phyloP scores from a whole-genome alignment of 2,888 invertebrate species.

The Pycnomerus fuliginosus region DNA sequence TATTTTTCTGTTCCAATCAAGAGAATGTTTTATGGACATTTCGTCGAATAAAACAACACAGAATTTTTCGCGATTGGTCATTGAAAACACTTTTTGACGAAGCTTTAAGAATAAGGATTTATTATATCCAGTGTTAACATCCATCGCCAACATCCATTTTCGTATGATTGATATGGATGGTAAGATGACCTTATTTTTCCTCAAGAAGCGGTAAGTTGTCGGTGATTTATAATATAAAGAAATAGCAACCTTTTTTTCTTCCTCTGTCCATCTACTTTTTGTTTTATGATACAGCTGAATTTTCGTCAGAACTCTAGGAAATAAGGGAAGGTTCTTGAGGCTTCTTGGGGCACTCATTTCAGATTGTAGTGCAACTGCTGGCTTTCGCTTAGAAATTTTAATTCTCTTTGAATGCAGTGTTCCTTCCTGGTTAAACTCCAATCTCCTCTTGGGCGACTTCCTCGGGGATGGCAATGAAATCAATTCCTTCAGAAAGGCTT shows the following conservation, averaged over 20 bases:
- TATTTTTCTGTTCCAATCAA: constrained; percentile 13
- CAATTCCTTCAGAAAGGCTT: no score
- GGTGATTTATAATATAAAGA: constrained; percentile 39
- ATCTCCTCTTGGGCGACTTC: no score
- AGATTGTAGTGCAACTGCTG: no score
- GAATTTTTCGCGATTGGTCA: constrained; percentile 25
- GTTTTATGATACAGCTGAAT: constrained; percentile 28
- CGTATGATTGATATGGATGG: constrained; percentile 21
- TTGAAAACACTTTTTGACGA: constrained; percentile 16
- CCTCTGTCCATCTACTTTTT: constrained; percentile 26
- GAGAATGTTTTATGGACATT: constrained; percentile 25
- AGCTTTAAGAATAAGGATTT: constrained; percentile 1
- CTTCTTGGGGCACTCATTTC: no score
- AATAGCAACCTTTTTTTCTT: constrained; percentile 35
- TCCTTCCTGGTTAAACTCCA: no score
- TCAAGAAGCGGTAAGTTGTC: constrained; percentile 30
- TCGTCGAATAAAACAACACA: constrained; percentile 30
- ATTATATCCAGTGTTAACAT: constrained; percentile 2
- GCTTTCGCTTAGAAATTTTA: no score
- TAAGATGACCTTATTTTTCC: constrained; percentile 21
- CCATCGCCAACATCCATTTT: background rate
- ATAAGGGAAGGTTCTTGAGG: no score
- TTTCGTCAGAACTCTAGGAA: background rate
- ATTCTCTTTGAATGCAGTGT: no score
- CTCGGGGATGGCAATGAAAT: no score